Evolutionary conservation across 2,888 invertebrate species (phyloP), one percentile per base, ranked within the genome.

Genomic region (Strigamia crassipes): DNA sequence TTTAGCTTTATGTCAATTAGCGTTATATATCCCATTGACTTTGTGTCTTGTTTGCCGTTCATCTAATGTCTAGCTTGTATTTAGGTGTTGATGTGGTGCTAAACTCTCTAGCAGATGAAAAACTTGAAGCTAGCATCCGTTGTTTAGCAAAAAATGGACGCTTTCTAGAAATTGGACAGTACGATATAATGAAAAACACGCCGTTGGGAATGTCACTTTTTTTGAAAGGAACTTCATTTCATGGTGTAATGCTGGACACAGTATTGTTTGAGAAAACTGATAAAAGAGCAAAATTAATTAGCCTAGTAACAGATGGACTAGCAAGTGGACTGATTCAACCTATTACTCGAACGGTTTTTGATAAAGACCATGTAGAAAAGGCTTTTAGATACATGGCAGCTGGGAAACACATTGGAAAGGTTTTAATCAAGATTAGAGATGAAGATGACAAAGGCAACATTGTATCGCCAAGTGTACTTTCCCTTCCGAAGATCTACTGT

Each of bases 81-180:
- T 27, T 81, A 87, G 97, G 98, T 84, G 98, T 99, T 15, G 96
- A 99, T 88, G 89, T 98, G 41, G 94, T 99, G 38, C 90, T 99
- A 83, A 99, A 99, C 89, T 99, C 99, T 3, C 90, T 99, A 84
- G 94, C 98, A 15, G 97, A 94, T 86, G 96, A 97, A 85, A 96
- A 97, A 89, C 90, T 99, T 83, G 95, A 94, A 88, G 97, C 98
- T 5, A 96, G 96, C 82, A 91, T 99, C 23, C 92, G 98, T 85
- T 96, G 98, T 87, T 90, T 99, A 83, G 97, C 96, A 0, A 90
- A 92, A 84, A 96, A 96, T 87, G 99, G 98, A 21, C 92, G 97
- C 83, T 99, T 99, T 91, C 90, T 98, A 84, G 99, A 99, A 91
- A 99, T 99, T 86, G 99, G 99, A 86, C 99, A 99, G 89, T 96